These are phyloP conservation scores for Chironomus riparius DNA, from an alignment of 2,888 invertebrate genomes.

Conservation along the genomic window DNA sequence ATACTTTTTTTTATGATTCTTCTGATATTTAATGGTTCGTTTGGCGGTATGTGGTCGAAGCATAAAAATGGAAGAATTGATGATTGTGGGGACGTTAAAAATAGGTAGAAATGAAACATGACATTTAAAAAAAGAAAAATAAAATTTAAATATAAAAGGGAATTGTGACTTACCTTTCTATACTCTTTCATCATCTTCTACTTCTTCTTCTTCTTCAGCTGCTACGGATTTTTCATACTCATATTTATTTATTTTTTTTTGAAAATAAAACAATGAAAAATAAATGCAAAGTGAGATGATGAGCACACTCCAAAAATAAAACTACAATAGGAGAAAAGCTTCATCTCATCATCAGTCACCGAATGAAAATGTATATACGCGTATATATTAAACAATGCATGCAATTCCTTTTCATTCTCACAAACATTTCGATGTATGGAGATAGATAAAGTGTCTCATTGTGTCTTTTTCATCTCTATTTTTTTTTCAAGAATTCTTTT, in stretches of 20 bases:
- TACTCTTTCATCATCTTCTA: no score
- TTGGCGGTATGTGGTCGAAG: background rate
- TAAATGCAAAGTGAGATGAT: background rate
- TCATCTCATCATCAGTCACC: background rate
- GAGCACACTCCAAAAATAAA: background rate
- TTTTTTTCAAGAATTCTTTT: background rate
- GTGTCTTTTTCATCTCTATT: no score
- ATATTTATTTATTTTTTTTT: no score
- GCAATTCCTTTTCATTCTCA: background rate
- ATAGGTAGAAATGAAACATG: background rate
- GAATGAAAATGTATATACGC: background rate
- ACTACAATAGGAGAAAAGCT: background rate
- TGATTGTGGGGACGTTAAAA: background rate
- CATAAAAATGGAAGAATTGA: background rate
- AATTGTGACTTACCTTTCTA: background rate
- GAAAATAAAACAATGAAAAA: background rate
- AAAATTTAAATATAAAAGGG: background rate
- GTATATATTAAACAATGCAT: background rate
- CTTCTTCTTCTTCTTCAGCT: no score
- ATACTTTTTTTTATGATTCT: conserved; percentile 15
- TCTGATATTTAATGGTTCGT: conserved; percentile 27
- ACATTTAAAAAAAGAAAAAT: conserved; percentile 9
- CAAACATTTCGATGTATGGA: no score
- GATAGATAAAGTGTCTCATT: no score
- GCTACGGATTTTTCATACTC: no score